A percentile compares a stretch with the other conserved stretches of the same genome.
These are phyloP conservation scores for Bos indicus DNA, from an alignment of 2,113 vertebrate genomes.

Conservation along the genomic window DNA sequence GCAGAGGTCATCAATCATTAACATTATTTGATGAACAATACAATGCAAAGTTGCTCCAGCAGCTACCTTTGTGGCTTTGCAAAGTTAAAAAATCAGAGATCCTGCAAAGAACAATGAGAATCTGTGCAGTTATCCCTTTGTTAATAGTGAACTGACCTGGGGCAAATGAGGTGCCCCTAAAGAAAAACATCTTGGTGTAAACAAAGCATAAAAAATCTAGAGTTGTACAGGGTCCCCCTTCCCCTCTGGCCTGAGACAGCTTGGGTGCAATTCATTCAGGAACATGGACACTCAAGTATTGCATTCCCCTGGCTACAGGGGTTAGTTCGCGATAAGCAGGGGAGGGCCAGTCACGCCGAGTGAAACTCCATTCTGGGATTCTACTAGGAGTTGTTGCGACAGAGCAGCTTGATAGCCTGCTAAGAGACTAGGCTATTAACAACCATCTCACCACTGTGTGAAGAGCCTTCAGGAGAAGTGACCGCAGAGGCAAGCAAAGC, in stretches of 20 bases:
- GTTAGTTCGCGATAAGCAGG: background rate
- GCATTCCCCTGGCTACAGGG: background rate
- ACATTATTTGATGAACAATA: background rate
- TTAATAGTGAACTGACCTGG: background rate
- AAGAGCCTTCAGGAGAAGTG: background rate
- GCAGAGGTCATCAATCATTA: slow-evolving; percentile 14
- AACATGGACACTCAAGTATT: background rate
- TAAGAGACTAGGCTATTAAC: background rate
- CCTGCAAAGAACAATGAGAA: background rate
- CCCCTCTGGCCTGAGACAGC: background rate
- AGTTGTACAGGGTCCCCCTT: too few species aligned
- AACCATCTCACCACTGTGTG: background rate
- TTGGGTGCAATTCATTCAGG: background rate
- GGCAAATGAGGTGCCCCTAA: background rate
- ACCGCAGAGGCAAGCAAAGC: background rate
- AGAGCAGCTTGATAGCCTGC: background rate
- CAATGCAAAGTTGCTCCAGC: background rate
- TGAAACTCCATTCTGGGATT: background rate
- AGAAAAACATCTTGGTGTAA: background rate
- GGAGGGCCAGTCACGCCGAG: background rate
- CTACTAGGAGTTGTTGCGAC: background rate
- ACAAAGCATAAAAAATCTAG: background rate
- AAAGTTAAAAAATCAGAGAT: background rate
- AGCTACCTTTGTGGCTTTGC: background rate
- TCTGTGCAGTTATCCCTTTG: background rate